Percentiles rank a stretch among this genome's conserved stretches.
Evolutionary conservation across 2,113 vertebrate genomes (phyloP).

Genomic region (Rhabdomys dilectus): DNA sequence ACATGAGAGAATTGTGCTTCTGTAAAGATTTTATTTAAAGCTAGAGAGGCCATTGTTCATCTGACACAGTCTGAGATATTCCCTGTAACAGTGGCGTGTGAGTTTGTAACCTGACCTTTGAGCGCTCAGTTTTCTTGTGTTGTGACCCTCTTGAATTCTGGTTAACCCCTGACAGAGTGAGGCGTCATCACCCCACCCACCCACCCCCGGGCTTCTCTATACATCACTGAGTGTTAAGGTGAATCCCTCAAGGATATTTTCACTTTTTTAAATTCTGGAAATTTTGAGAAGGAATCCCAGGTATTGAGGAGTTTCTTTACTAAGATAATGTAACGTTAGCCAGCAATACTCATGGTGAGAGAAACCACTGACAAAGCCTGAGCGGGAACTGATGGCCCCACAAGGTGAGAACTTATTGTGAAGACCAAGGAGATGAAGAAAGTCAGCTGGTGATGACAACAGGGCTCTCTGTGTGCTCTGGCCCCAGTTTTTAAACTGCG

Average conservation of each 20-base stretch:
- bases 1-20: slow-evolving; percentile 55
- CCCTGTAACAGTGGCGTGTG: slow-evolving; percentile 16
- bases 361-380: background rate
- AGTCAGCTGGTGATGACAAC: background rate
- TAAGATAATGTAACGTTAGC: background rate
- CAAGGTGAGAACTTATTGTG: background rate
- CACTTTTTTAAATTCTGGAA: slow-evolving; percentile 1
- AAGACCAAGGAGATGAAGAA: background rate
- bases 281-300: background rate
- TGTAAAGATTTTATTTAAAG: slow-evolving; percentile 69
- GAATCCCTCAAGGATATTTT: slow-evolving; percentile 23
- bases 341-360: slow-evolving; percentile 5
- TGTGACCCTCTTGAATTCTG: slow-evolving; percentile 58
- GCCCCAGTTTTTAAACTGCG: slow-evolving; percentile 6
- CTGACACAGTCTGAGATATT: slow-evolving; percentile 29
- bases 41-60: slow-evolving; percentile 58
- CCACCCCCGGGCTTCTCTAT: background rate
- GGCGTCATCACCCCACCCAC: background rate
- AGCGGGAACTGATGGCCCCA: background rate
- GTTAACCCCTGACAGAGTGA: background rate
- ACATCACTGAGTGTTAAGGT: background rate
- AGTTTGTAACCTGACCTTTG: slow-evolving; percentile 52
- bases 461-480: background rate
- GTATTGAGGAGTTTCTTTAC: background rate
- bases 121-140: slow-evolving; percentile 54